phyloP scores from a whole-genome alignment of 2,888 invertebrate species.

The Drosophila algonquin region DNA sequence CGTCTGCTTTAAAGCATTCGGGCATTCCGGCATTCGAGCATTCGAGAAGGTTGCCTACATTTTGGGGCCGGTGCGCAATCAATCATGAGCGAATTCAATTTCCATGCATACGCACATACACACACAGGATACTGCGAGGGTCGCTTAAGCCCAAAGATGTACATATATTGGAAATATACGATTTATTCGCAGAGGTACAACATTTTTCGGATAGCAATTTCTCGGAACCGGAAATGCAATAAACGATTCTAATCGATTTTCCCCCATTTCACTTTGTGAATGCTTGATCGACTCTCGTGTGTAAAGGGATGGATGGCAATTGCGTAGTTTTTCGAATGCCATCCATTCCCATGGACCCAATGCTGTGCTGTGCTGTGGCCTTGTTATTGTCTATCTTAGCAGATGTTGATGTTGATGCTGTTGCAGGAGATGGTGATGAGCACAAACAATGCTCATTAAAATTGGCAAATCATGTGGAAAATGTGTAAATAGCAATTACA shows the following conservation, averaged over 20 bases:
- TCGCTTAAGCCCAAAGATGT: background rate
- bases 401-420: conserved; percentile 35
- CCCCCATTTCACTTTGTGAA: background rate
- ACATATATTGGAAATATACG: background rate
- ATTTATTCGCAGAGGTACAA: background rate
- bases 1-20: conserved; percentile 24
- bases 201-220: background rate
- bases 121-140: conserved; percentile 1
- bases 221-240: background rate
- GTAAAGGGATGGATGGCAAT: conserved; percentile 13
- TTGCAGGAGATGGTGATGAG: conserved; percentile 52
- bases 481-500: conserved; percentile 72
- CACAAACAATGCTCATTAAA: conserved; percentile 70
- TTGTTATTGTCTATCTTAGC: conserved; percentile 41
- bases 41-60: conserved; percentile 55
- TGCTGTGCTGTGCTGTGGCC: conserved; percentile 16
- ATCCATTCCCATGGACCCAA: conserved; percentile 7
- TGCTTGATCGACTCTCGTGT: background rate
- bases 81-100: conserved; percentile 76
- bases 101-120: conserved; percentile 52
- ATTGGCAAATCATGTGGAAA: conserved; percentile 76
- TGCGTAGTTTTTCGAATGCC: conserved; percentile 43
- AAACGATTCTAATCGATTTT: background rate
- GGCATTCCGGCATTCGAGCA: conserved; percentile 39
- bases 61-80: conserved; percentile 70